Evolutionary conservation across 1,140 invertebrate genomes (phyloP), one percentile per base, ranked within the genome.

Genomic region (Lepidurus packardi): DNA sequence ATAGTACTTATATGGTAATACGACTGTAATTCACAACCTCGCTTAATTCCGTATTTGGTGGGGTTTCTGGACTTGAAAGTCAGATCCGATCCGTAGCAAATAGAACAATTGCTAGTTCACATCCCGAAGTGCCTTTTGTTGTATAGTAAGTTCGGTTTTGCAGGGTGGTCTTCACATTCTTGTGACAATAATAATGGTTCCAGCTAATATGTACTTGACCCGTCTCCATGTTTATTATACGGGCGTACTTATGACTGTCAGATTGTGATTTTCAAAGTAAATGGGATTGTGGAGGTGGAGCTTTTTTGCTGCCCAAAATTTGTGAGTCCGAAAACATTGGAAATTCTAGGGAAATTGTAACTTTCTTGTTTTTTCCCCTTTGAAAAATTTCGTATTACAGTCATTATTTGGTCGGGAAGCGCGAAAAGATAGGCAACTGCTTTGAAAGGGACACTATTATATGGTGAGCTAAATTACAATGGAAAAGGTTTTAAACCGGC

Each of bases 271-370:
- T 65, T 9, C 53, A 21, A 21, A 13, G 53, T 8, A 65, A 21
- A n/a, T 65, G 53, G 53, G 53, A 65, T 65, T 65, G 53, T 16
- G 53, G 53, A 65, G 53, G 53, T 21, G 53, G 53, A 65, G 53
- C 13, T 16, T 65, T 9, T 7, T 65, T 13, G 53, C 53, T 9
- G 53, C 7, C 53, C 34, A 34, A 65, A 16, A 13, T 65, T 65
- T 65, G 16, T 1, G n/a, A 16, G 13, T 65, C 53, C 21, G 13
- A 65, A 65, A 7, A 21, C 53, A n/a, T 65, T 5, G 9, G 16
- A 47, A 47, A 65, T 13, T 65, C 21, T 65, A 65, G 53, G 53
- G 53, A 9, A 11, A 65, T 65, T 65, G 16, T 13, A 21, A 16
- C 53, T 65, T 2, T 34, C 34, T 34, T 34, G n/a, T 21, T 65